phyloP scores from a whole-genome alignment of 2,113 vertebrate species.

The Laterallus jamaicensis region DNA sequence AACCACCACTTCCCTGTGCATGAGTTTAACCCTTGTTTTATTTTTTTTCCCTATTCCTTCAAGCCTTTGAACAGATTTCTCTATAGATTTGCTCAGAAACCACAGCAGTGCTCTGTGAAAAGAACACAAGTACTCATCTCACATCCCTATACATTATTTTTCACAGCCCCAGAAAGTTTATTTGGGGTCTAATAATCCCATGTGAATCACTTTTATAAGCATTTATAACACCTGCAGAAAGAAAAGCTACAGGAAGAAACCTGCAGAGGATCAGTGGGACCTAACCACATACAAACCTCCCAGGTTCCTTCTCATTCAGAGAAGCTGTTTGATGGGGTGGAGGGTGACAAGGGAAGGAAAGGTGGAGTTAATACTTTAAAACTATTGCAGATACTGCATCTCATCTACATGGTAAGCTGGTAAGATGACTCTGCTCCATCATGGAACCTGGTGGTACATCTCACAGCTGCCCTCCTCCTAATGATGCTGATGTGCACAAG shows the following conservation, averaged over 20 bases:
- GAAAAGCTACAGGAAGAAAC: background rate
- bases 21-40: background rate
- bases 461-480: background rate
- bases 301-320: background rate
- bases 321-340: background rate
- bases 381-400: background rate
- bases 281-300: background rate
- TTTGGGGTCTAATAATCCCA: background rate
- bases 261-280: rapidly evolving
- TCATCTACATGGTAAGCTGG: background rate
- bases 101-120: background rate
- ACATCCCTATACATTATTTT: background rate
- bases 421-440: background rate
- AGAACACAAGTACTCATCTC: background rate
- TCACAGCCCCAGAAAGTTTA: background rate
- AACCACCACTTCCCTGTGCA: background rate
- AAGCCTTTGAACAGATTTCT: background rate
- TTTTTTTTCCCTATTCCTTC: background rate
- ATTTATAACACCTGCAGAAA: background rate
- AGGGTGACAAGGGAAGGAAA: background rate
- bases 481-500: background rate
- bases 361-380: background rate
- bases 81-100: background rate
- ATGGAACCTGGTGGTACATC: background rate
- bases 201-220: background rate